Evolutionary conservation across 2,888 invertebrate genomes (phyloP).

Genomic region (Cephus runcator): DNA sequence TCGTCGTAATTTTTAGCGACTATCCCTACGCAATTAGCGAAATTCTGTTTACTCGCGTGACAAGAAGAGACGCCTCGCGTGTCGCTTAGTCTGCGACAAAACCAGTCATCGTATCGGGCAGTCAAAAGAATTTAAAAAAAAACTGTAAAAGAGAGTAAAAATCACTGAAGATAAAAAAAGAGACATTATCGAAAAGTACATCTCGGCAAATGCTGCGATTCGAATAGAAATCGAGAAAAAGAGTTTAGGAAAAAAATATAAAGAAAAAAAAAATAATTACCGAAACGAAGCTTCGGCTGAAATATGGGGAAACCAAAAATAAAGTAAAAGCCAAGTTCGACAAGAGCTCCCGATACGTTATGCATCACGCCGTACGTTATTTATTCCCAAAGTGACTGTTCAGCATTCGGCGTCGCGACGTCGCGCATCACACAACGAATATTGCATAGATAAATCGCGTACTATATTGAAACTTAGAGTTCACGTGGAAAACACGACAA

Average conservation of each 20-base stretch:
- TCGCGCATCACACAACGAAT: conserved; percentile 42
- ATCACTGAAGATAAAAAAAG: neutral
- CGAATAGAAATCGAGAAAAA: neutral
- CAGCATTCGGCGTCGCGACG: neutral
- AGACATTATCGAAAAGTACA: conserved; percentile 1
- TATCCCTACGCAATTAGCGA: neutral
- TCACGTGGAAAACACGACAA: neutral
- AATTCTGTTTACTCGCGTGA: neutral
- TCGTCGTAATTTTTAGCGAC: neutral
- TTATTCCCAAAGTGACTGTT: neutral
- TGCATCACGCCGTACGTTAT: neutral
- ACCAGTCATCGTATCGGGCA: neutral
- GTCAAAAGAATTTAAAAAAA: neutral
- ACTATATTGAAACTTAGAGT: neutral
- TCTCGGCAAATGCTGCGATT: neutral
- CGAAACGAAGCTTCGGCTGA: neutral
- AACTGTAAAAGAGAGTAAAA: neutral
- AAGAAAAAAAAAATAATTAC: too few species aligned
- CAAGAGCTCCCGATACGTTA: neutral
- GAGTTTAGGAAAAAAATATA: neutral
- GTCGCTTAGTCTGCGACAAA: neutral
- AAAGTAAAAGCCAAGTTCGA: neutral
- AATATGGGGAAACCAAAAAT: neutral
- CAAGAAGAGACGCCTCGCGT: neutral
- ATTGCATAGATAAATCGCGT: conserved; percentile 18